These are phyloP conservation scores for Eulemur albifrons DNA, from an alignment of 2,797 vertebrate genomes.

Conservation along the genomic window DNA sequence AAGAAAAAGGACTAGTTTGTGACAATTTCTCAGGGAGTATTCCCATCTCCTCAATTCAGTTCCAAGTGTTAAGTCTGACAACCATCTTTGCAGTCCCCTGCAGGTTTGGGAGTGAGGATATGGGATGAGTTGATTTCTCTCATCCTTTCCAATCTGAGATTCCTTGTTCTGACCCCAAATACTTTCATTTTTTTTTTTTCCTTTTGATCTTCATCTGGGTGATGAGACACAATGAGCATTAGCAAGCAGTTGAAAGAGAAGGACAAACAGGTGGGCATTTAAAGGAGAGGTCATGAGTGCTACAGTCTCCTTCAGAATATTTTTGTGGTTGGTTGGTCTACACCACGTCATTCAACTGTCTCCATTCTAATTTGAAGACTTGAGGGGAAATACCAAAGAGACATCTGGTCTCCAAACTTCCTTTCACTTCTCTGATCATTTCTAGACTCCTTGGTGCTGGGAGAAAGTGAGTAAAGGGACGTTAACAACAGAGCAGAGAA, in stretches of 20 bases:
- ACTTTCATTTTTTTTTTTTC: background rate
- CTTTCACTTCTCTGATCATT: background rate
- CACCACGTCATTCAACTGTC: accelerated
- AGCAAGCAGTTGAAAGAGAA: background rate
- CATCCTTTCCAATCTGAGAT: background rate
- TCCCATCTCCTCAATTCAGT: background rate
- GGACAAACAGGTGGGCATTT: too few relatives aligned
- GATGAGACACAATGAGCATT: background rate
- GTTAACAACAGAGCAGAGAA: accelerated
- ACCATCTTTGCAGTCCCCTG: background rate
- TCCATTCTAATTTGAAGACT: background rate
- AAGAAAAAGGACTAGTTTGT: background rate
- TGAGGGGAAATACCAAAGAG: background rate
- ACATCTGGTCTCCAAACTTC: background rate
- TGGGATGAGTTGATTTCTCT: background rate
- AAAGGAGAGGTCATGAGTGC: background rate
- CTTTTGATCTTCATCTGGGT: background rate
- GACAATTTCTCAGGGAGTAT: background rate
- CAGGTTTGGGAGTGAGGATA: background rate
- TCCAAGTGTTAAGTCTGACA: background rate
- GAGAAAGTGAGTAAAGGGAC: background rate
- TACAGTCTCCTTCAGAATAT: background rate
- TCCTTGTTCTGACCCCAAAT: background rate
- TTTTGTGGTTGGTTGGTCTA: background rate
- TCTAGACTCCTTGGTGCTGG: background rate